Evolutionary conservation across 2,113 vertebrate species (phyloP).

Genomic region (Trematocara nigrifrons): DNA sequence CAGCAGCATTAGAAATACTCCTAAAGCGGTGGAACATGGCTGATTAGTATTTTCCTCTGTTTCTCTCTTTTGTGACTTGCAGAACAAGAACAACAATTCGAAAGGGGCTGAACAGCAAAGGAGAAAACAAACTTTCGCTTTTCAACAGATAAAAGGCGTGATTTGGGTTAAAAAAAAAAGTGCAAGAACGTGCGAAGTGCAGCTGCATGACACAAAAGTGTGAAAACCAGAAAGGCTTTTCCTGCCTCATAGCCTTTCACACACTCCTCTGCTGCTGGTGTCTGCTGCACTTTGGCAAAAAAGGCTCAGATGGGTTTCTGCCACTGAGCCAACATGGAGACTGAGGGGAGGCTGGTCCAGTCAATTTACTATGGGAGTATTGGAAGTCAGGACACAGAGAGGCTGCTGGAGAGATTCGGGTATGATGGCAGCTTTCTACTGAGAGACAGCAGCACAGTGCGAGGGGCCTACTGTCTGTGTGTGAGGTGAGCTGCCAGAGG

Average conservation of each 20-base stretch:
- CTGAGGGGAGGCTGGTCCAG: constrained; percentile 25
- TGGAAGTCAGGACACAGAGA: constrained; percentile 51
- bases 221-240: constrained; percentile 52
- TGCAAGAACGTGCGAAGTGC: neutral
- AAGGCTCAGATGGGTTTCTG: neutral
- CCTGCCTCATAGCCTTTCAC: constrained; percentile 8
- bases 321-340: constrained; percentile 27
- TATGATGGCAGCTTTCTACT: constrained; percentile 68
- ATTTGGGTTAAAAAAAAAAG: neutral
- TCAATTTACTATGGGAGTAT: constrained; percentile 64
- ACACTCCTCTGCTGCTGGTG: neutral
- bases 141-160: neutral
- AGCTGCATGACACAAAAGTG: constrained; percentile 31
- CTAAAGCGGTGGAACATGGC: neutral
- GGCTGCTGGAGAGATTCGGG: constrained; percentile 59
- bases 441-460: constrained; percentile 67
- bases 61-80: neutral
- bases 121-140: neutral
- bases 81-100: neutral
- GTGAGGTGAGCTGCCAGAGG: constrained; percentile 59
- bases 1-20: neutral
- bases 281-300: neutral
- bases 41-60: neutral
- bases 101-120: neutral
- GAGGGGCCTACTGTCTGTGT: constrained; percentile 65